These are phyloP conservation scores for Rana temporaria DNA, from an alignment of 2,113 vertebrate genomes.

Conservation along the genomic window DNA sequence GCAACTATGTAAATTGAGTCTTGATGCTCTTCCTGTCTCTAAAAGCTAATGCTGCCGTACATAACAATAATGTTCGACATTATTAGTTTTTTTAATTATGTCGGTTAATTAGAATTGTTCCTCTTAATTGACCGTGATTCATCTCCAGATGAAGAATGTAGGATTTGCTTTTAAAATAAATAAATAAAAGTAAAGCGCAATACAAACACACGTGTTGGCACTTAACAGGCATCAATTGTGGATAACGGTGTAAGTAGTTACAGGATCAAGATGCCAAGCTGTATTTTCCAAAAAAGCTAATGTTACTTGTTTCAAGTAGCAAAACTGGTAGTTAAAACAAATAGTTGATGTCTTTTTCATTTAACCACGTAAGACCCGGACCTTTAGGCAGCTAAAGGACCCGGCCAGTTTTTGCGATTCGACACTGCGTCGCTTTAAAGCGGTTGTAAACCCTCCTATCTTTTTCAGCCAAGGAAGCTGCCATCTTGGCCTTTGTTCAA, in stretches of 20 bases:
- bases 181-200: neutral
- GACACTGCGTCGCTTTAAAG: too few species aligned
- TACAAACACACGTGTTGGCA: neutral
- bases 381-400: too few species aligned
- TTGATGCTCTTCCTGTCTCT: constrained; percentile 76
- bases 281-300: neutral
- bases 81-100: constrained; percentile 85
- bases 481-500: too few species aligned
- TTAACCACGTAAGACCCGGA: too few species aligned
- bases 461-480: too few species aligned
- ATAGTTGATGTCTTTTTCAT: too few species aligned
- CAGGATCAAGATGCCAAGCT: neutral
- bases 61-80: constrained; percentile 81
- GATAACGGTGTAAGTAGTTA: neutral
- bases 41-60: constrained; percentile 76
- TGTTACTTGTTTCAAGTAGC: too few species aligned
- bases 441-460: too few species aligned
- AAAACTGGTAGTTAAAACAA: too few species aligned
- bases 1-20: constrained; percentile 75
- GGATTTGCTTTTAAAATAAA: constrained; percentile 10
- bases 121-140: constrained; percentile 80
- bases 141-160: constrained; percentile 74
- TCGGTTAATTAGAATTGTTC: constrained; percentile 80
- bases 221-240: constrained; percentile 1
- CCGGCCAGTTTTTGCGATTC: too few species aligned